These are phyloP conservation scores for Laupala kohalensis DNA, from an alignment of 1,140 invertebrate genomes.

Conservation along the genomic window DNA sequence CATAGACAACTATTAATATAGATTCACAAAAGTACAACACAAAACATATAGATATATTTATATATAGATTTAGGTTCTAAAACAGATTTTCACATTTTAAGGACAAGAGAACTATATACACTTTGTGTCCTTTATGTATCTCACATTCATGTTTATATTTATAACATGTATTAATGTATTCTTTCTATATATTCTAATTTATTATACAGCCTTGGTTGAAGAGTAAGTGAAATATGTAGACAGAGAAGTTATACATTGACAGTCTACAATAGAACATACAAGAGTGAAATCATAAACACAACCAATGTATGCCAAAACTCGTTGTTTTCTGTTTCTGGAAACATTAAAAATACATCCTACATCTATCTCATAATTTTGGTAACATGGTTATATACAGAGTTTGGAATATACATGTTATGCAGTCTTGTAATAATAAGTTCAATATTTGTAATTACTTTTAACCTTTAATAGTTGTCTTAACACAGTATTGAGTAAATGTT, in stretches of 20 bases:
- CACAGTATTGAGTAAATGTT: not conserved
- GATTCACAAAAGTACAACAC: not conserved
- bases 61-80: not conserved
- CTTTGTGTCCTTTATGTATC: not conserved
- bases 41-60: not conserved
- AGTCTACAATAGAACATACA: not conserved
- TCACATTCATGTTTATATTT: not conserved
- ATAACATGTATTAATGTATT: not conserved
- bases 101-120: not conserved
- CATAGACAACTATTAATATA: not conserved
- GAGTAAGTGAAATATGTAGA: not conserved
- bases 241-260: not conserved
- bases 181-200: not conserved
- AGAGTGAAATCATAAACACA: not conserved
- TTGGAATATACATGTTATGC: not conserved
- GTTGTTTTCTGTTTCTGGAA: not conserved
- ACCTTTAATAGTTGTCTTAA: not conserved
- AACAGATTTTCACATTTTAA: not conserved
- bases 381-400: not conserved
- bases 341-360: not conserved
- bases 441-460: not conserved
- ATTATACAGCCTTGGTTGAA: not conserved
- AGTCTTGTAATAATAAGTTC: not conserved
- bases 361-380: not conserved
- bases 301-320: not conserved